Base-by-base conservation (phyloP, 2,888 invertebrate species). In the Elegia similella region DNA sequence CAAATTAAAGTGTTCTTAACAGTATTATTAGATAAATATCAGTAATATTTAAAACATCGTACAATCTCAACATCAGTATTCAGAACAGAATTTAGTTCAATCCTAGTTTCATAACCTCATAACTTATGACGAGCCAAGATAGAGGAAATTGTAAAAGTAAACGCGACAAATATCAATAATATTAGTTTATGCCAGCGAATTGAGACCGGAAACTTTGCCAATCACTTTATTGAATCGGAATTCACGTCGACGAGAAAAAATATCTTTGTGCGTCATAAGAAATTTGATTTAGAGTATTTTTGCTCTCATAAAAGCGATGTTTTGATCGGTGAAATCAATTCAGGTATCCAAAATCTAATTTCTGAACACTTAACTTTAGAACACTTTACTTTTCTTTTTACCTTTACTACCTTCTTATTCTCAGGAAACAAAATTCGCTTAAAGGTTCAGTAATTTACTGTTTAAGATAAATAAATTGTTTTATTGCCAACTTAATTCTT, bases 131-230 rank as follows among this genome's bases (percentile, higher is more conserved):
- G 15, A 10, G 10, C 16, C 42, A 56, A 23, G 42, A 42, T 42
- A 42, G 67, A 68, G 65, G 68, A 64, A 68, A 73, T 73, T 68
- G 68, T 71, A 69, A 71, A 69, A 75, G 68, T 68, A 67, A 75
- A 73, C 63, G 69, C 62, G 61, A 61, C 60, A 69, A 71, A 73
- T 75, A 73, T 74, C 75, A 70, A 73, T 74, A 72, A 76, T 73
- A 75, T 76, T 73, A 74, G 76, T 76, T 75, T 72, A 75, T 70
- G 65, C 66, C 64, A 58, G 59, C 70, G 63, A 70, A 66, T 65
- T 64, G 69, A 66, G 61, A 61, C 59, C 65, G 68, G 66, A 68
- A 73, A 70, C 64, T 68, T 69, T 72, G 63, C 63, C 65, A 73
- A 69, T 72, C 57, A 65, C 68, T 72, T 68, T 69, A 70, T 72